A percentile compares a stretch with the other conserved stretches of the same genome.
Evolutionary conservation across 2,797 vertebrate genomes (phyloP).

Genomic region (Hyperoplus lanceolatus): DNA sequence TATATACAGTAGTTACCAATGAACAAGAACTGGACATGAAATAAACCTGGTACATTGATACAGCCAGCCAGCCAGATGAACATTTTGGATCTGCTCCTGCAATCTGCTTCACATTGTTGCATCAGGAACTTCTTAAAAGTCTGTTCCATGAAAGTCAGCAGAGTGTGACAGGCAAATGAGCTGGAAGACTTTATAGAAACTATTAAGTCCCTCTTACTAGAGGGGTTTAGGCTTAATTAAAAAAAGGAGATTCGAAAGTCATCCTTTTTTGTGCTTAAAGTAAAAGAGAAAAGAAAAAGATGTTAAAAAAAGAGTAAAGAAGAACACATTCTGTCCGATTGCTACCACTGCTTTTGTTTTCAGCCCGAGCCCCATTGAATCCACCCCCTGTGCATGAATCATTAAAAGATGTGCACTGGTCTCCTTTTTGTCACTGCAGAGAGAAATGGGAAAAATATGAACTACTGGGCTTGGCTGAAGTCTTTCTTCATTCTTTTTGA

Average conservation of each 20-base stretch:
- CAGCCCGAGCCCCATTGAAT: slow-evolving; percentile 13
- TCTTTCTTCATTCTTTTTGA: slow-evolving; percentile 72
- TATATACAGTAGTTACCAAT: neutral
- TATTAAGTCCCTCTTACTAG: neutral
- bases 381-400: slow-evolving; percentile 9
- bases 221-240: slow-evolving; percentile 14
- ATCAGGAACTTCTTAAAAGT: slow-evolving; percentile 35
- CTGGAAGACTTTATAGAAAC: slow-evolving; percentile 6
- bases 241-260: neutral
- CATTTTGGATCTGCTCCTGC: slow-evolving; percentile 11
- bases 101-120: slow-evolving; percentile 43
- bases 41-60: neutral
- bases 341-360: slow-evolving; percentile 10
- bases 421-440: slow-evolving; percentile 29
- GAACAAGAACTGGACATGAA: slow-evolving; percentile 11
- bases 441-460: slow-evolving; percentile 14
- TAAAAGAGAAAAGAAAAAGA: neutral
- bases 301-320: neutral
- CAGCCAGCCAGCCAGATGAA: neutral
- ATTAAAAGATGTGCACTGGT: slow-evolving; percentile 28
- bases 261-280: neutral
- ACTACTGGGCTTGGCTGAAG: slow-evolving; percentile 42
- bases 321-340: neutral
- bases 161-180: neutral
- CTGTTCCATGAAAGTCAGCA: neutral